Evolutionary conservation across 2,797 vertebrate species (phyloP).

Genomic region (Premnoplex brunnescens): DNA sequence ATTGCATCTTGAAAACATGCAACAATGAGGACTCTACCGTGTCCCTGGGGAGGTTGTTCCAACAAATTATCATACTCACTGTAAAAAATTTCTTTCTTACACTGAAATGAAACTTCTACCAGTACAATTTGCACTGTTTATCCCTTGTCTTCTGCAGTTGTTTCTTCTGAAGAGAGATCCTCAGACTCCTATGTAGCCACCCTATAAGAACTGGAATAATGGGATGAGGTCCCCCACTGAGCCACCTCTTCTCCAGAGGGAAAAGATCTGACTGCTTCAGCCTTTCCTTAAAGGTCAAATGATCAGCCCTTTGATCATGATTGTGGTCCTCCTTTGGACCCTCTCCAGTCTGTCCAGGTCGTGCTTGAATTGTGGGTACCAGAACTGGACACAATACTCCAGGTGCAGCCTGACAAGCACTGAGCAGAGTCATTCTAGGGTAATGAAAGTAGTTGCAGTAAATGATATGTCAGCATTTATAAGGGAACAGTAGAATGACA

Average conservation of each 20-base stretch:
- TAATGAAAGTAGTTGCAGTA: not conserved
- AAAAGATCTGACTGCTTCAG: not conserved
- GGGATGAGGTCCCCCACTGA: not conserved
- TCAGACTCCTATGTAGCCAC: not conserved
- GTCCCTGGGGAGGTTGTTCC: not conserved
- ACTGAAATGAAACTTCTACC: not conserved
- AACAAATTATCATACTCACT: not conserved
- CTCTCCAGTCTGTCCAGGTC: not conserved
- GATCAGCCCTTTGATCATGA: not conserved
- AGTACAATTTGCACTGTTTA: not conserved
- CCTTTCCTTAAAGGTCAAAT: not conserved
- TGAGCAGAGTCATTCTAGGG: not conserved
- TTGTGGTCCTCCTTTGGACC: accelerated
- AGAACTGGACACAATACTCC: not conserved
- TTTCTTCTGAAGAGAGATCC: not conserved
- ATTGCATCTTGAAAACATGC: not conserved
- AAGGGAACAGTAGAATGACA: not conserved
- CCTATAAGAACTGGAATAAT: not conserved
- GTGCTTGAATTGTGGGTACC: not conserved
- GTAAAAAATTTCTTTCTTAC: not conserved
- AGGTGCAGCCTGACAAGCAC: accelerated
- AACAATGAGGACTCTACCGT: accelerated
- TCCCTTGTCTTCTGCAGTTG: not conserved
- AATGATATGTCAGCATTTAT: not conserved
- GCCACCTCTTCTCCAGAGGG: not conserved